A percentile compares a stretch with the other conserved stretches of the same genome.
These are phyloP conservation scores for Phrynocephalus versicolor DNA, from an alignment of 2,113 vertebrate genomes.

Conservation along the genomic window DNA sequence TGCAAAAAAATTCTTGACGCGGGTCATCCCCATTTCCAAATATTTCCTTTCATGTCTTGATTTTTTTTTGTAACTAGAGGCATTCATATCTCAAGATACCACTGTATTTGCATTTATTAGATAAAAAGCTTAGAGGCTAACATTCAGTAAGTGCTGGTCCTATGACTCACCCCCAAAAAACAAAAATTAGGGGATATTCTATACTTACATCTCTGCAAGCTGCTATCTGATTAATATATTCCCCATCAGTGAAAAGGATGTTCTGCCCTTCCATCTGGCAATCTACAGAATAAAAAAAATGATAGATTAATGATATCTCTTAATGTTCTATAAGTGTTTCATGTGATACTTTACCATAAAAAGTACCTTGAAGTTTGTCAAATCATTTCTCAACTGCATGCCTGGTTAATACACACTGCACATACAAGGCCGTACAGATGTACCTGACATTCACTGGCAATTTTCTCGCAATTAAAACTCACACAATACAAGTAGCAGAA, in stretches of 20 bases:
- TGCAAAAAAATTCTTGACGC: too few relatives aligned
- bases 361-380: neutral
- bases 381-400: neutral
- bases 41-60: too few relatives aligned
- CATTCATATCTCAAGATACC: too few relatives aligned
- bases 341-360: neutral
- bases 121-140: neutral
- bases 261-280: slow-evolving; percentile 94
- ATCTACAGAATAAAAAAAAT: slow-evolving; percentile 75
- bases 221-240: slow-evolving; percentile 98
- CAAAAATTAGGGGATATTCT: neutral
- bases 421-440: neutral
- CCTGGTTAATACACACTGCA: neutral
- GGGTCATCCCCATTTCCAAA: too few relatives aligned
- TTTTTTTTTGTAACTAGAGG: too few relatives aligned
- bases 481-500: neutral
- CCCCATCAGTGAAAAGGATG: slow-evolving; percentile 97
- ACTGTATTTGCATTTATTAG: too few relatives aligned
- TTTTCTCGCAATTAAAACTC: neutral
- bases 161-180: neutral
- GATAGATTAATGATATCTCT: slow-evolving; percentile 16
- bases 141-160: neutral
- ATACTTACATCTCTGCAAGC: slow-evolving; percentile 95
- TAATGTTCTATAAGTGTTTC: neutral
- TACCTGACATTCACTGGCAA: neutral